These are phyloP conservation scores for Noctua janthina DNA, from an alignment of 2,888 invertebrate species.

Conservation along the genomic window DNA sequence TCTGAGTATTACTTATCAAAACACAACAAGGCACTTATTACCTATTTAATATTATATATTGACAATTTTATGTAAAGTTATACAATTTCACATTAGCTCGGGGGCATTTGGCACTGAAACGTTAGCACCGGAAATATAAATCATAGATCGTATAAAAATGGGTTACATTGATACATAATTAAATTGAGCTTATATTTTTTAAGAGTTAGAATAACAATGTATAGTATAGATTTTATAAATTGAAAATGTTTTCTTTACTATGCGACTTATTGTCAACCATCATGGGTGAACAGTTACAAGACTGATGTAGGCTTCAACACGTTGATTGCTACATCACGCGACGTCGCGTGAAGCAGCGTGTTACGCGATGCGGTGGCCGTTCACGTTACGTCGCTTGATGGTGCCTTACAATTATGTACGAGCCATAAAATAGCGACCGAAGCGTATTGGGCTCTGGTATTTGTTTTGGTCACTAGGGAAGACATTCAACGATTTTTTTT, in stretches of 20 bases:
- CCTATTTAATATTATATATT: constrained; percentile 67
- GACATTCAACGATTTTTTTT: too few species aligned
- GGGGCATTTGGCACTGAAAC: constrained; percentile 70
- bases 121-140: constrained; percentile 64
- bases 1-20: constrained; percentile 84
- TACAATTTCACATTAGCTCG: constrained; percentile 60
- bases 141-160: constrained; percentile 64
- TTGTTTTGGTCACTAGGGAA: too few species aligned
- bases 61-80: constrained; percentile 68
- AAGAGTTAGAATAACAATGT: constrained; percentile 46
- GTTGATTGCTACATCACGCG: too few species aligned
- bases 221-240: constrained; percentile 30
- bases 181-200: constrained; percentile 64
- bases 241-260: constrained; percentile 35
- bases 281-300: neutral
- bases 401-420: too few species aligned
- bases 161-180: constrained; percentile 49
- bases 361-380: too few species aligned
- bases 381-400: too few species aligned
- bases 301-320: neutral
- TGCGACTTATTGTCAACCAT: constrained; percentile 16
- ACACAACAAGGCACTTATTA: constrained; percentile 85
- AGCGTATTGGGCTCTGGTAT: too few species aligned
- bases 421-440: too few species aligned
- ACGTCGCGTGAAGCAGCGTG: too few species aligned